phyloP scores from a whole-genome alignment of 1,140 invertebrate species.

The Bacillus rossius region DNA sequence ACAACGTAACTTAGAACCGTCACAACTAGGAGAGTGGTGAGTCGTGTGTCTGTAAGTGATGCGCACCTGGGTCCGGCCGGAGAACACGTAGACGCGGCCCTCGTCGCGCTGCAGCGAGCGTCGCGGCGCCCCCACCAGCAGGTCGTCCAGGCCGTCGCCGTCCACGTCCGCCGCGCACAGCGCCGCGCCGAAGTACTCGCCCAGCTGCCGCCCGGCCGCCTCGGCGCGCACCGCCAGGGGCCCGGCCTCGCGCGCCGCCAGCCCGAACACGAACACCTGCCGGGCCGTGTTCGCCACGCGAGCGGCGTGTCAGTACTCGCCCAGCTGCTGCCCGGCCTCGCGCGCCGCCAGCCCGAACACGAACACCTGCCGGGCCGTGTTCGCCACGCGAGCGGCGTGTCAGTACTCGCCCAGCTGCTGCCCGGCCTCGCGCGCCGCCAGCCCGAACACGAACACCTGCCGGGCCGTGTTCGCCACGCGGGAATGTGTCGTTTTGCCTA shows the following conservation, averaged over 20 bases:
- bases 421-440: background rate
- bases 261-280: background rate
- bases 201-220: slow-evolving; percentile 86
- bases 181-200: slow-evolving; percentile 93
- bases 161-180: slow-evolving; percentile 85
- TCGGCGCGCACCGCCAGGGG: slow-evolving; percentile 34
- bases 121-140: slow-evolving; percentile 92
- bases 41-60: no score
- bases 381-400: no score
- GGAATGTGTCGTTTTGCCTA: no score
- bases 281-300: no score
- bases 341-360: background rate
- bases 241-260: background rate
- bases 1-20: no score
- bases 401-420: no score
- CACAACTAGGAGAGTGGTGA: no score
- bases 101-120: slow-evolving; percentile 86
- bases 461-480: no score
- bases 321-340: no score
- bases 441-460: background rate
- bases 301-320: no score
- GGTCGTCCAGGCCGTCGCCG: slow-evolving; percentile 86
- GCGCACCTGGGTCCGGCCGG: slow-evolving; percentile 35
- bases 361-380: no score
- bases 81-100: slow-evolving; percentile 86